phyloP scores from a whole-genome alignment of 2,888 invertebrate species.

The Meta bourneti region DNA sequence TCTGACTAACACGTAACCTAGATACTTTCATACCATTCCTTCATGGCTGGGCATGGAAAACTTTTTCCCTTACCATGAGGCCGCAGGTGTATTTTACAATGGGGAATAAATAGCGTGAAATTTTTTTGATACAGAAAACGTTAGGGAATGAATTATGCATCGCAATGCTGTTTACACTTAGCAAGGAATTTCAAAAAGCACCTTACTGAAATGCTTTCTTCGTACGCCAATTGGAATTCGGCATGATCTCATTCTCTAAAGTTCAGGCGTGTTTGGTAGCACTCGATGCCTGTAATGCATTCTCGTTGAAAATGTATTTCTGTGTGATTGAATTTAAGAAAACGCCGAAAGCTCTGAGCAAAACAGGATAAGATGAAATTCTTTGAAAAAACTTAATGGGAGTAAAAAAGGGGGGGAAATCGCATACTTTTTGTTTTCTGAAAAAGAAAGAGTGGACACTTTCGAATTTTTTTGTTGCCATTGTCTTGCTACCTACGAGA shows the following conservation, averaged over 20 bases:
- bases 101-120: neutral
- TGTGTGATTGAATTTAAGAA: neutral
- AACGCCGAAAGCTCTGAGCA: no score
- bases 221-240: neutral
- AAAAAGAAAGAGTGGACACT: no score
- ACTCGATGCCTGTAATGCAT: neutral
- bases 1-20: neutral
- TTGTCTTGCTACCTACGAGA: no score
- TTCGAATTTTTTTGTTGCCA: no score
- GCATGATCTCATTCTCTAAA: neutral
- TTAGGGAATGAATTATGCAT: neutral
- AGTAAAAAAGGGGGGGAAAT: no score
- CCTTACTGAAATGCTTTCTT: neutral
- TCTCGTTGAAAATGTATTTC: neutral
- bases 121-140: neutral
- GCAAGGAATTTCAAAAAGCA: neutral
- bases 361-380: no score
- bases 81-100: neutral
- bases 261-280: neutral
- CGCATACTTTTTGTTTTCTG: no score
- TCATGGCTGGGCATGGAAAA: neutral
- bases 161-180: neutral
- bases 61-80: neutral
- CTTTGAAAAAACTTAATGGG: no score
- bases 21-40: neutral